phyloP scores from a whole-genome alignment of 2,888 invertebrate species.

The Sphinx pinastri region DNA sequence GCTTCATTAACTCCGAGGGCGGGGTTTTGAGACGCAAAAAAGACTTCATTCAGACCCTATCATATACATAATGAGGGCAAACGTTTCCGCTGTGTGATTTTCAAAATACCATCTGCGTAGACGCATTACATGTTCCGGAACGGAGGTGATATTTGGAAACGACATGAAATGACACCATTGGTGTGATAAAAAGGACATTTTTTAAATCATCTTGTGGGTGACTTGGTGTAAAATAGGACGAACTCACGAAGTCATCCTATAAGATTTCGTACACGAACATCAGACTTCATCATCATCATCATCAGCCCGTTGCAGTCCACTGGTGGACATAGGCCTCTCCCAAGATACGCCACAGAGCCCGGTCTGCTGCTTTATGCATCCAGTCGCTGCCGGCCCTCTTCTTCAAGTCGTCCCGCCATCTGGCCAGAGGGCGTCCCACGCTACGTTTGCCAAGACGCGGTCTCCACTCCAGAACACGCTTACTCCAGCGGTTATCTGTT shows the following conservation, averaged over 20 bases:
- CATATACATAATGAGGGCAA: slow-evolving; percentile 77
- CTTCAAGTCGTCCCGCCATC: too few relatives aligned
- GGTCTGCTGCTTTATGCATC: too few relatives aligned
- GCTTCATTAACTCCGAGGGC: slow-evolving; percentile 78
- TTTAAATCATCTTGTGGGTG: background rate
- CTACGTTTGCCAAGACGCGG: too few relatives aligned
- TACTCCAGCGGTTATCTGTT: too few relatives aligned
- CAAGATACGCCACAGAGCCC: too few relatives aligned
- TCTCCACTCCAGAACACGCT: too few relatives aligned
- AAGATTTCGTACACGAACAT: too few relatives aligned
- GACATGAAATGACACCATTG: slow-evolving; percentile 23
- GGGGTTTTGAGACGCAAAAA: slow-evolving; percentile 74
- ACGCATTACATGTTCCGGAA: slow-evolving; percentile 64
- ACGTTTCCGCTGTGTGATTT: slow-evolving; percentile 75
- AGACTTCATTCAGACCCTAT: slow-evolving; percentile 67
- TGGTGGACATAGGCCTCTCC: too few relatives aligned
- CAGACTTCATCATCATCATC: too few relatives aligned
- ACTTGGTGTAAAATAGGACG: background rate
- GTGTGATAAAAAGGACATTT: slow-evolving; percentile 18
- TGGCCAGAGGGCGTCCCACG: too few relatives aligned
- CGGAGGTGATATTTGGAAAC: slow-evolving; percentile 42
- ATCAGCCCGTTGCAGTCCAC: too few relatives aligned
- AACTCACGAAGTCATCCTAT: background rate
- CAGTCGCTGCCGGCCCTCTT: too few relatives aligned
- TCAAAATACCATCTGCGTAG: slow-evolving; percentile 64